These are phyloP conservation scores for Leptopilina clavipes DNA, from an alignment of 1,140 invertebrate species.

Conservation along the genomic window DNA sequence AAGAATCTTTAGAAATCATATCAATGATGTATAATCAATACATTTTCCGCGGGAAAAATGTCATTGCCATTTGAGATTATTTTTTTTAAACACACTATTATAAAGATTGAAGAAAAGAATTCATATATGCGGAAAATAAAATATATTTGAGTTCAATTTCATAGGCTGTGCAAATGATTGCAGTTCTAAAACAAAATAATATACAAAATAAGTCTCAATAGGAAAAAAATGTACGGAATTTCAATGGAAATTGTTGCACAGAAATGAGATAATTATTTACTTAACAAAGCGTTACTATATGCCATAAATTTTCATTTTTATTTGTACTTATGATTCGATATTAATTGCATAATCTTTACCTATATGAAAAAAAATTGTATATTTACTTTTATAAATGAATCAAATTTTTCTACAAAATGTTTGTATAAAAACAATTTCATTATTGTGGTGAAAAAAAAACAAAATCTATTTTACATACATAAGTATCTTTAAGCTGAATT, in stretches of 20 bases:
- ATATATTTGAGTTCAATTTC: too few species aligned
- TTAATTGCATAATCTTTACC: conserved; percentile 17
- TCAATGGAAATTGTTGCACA: background rate
- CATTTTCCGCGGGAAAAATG: background rate
- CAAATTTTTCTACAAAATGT: too few species aligned
- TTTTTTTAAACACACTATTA: too few species aligned
- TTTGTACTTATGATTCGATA: conserved; percentile 14
- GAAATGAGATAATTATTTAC: conserved; percentile 22
- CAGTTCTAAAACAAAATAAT: too few species aligned
- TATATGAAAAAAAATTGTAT: background rate
- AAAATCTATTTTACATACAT: too few species aligned
- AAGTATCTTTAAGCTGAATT: too few species aligned
- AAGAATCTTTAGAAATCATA: too few species aligned
- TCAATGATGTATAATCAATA: background rate
- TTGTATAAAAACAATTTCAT: too few species aligned
- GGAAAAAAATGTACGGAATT: background rate
- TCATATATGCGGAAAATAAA: background rate
- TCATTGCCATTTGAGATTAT: conserved; percentile 1
- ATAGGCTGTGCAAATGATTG: too few species aligned
- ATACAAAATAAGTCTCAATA: background rate
- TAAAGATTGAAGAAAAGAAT: background rate
- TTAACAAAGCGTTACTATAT: conserved; percentile 4
- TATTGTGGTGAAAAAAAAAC: too few species aligned
- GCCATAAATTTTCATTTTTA: conserved; percentile 11
- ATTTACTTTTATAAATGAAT: background rate